These are phyloP conservation scores for Lasiurus borealis DNA, from an alignment of 2,113 vertebrate species.

Conservation along the genomic window DNA sequence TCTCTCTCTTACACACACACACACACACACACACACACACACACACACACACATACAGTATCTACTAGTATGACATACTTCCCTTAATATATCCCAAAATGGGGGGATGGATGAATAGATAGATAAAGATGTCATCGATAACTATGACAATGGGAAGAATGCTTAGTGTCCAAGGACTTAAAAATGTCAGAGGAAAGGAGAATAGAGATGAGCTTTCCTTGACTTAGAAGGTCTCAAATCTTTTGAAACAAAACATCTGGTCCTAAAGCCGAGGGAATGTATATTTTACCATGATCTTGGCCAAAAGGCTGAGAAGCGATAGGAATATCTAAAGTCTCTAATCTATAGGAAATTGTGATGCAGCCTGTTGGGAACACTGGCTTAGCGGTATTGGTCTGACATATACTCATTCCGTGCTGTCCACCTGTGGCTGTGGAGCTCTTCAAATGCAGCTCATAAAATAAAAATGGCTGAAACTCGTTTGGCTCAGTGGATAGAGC, in stretches of 20 bases:
- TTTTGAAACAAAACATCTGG: background rate
- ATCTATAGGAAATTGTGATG: background rate
- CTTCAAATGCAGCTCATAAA: conserved; percentile 2
- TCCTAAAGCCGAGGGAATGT: background rate
- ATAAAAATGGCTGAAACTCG: background rate
- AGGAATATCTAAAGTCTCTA: too few species aligned
- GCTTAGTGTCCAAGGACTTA: background rate
- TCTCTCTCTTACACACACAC: background rate
- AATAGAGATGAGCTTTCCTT: background rate
- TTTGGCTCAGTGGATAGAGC: too few species aligned
- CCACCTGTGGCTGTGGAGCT: background rate
- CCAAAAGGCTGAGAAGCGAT: background rate
- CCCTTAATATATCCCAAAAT: background rate
- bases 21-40: background rate
- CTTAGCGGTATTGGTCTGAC: background rate
- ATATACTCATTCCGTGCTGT: background rate
- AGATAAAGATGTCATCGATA: background rate
- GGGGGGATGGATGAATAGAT: background rate
- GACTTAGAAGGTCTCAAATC: background rate
- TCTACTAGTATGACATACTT: background rate
- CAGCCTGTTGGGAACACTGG: background rate
- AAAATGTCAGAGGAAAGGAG: background rate
- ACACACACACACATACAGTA: too few species aligned
- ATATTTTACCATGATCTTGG: background rate
- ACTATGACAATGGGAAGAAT: background rate